These are phyloP conservation scores for Lates calcarifer DNA, from an alignment of 2,113 vertebrate species.

Conservation along the genomic window DNA sequence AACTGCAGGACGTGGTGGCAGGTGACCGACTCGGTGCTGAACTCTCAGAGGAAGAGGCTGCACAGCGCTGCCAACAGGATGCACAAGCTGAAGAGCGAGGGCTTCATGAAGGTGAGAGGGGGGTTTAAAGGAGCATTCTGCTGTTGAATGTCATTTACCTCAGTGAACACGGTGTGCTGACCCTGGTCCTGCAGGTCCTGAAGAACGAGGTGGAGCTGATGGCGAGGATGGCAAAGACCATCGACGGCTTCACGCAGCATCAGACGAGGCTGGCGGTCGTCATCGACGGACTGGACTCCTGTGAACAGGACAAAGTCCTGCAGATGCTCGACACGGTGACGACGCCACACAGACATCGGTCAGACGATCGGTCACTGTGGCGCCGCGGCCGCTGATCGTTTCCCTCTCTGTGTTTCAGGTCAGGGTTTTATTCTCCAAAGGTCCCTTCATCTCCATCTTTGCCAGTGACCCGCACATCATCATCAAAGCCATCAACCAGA, in stretches of 20 bases:
- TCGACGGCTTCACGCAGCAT: conserved; percentile 97
- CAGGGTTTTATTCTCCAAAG: conserved; percentile 95
- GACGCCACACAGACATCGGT: no score
- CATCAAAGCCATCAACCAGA: conserved; percentile 99
- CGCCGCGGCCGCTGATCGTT: no score
- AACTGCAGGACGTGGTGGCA: conserved; percentile 98
- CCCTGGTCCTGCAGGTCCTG: conserved; percentile 86
- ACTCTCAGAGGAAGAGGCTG: conserved; percentile 95
- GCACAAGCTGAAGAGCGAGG: conserved; percentile 95
- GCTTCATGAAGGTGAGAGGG: conserved; percentile 94
- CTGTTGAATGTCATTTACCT: no score
- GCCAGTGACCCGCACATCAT: conserved; percentile 98
- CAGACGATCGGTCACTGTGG: no score
- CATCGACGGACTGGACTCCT: conserved; percentile 96
- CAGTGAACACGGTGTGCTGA: no score
- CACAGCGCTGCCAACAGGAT: conserved; percentile 93
- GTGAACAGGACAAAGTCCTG: conserved; percentile 98
- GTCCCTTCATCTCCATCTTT: conserved; percentile 97
- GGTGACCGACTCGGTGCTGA: conserved; percentile 93
- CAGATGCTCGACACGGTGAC: conserved; percentile 98
- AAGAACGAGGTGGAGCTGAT: conserved; percentile 98
- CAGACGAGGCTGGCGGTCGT: conserved; percentile 96
- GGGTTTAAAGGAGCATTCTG: no score
- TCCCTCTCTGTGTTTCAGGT: conserved; percentile 84
- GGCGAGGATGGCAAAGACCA: conserved; percentile 97